Base-by-base conservation (phyloP, 2,888 invertebrate genomes). In the Drosophila bunnanda region DNA sequence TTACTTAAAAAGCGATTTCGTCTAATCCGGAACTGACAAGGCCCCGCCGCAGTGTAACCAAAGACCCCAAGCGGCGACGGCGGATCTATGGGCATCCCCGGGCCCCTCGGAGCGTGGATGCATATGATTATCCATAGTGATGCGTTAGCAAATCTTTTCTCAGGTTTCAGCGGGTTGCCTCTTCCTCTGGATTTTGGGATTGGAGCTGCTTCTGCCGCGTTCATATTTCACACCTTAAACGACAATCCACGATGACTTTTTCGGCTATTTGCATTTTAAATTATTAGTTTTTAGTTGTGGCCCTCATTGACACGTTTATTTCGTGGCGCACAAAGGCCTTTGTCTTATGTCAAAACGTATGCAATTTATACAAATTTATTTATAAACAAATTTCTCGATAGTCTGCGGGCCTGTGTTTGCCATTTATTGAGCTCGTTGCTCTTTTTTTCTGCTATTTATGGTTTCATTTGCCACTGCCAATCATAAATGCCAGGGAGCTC, bases 161-260 rank as follows among this genome's bases (percentile, higher is more conserved):
- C 65, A 28, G 43, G 41, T 65, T 65, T 65, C 64, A 38, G 38
- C 30, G 22, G 36, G 41, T 52, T 22, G 43, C 36, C 34, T 44
- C 22, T 50, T 50, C 48, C 20, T 13, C 22, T 50, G n/a, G 41
- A 13, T 22, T 10, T 46, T 15, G 50, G 32, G 64, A 64, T 32
- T 64, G 57, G 43, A 56, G 10, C 52, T 32, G 52, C 50, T 52
- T 36, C 62, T 55, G 61, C 46, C 25, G 73, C 73, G 61, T 76
- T 57, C 64, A 89, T 85, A 85, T 79, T 89, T 85, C 89, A 85
- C 89, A 85, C 85, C 88, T 89, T 79, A 89, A 89, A 87, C 78
- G 76, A 60, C 72, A 58, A 68, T 76, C 78, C 56, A 71, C 83
- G 78, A 55, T 78, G 56, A 65, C 71, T 64, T 59, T 76, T 57